These are phyloP conservation scores for Tupaia chinensis DNA, from an alignment of 2,113 vertebrate species.

Conservation along the genomic window DNA sequence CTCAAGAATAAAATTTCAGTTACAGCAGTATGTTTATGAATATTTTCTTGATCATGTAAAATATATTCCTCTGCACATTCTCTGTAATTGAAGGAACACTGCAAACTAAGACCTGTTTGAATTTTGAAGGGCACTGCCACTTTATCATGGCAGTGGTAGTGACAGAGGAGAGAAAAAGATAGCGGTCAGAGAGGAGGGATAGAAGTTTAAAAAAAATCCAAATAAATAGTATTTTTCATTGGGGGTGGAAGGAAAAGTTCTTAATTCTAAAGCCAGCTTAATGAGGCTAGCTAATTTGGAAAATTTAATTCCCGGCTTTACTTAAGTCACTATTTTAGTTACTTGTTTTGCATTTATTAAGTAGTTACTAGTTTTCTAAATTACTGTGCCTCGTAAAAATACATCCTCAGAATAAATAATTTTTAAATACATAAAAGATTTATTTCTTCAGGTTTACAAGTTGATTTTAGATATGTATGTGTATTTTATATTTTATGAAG, in stretches of 20 bases:
- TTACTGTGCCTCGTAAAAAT: background rate
- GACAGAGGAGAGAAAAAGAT: background rate
- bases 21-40: background rate
- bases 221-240: background rate
- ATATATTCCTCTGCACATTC: background rate
- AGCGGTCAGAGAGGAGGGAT: background rate
- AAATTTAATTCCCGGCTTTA: background rate
- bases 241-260: background rate
- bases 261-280: background rate
- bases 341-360: background rate
- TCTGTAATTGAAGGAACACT: background rate
- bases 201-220: background rate
- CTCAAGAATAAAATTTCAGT: background rate
- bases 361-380: background rate
- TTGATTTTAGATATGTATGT: conserved; percentile 15
- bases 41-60: background rate
- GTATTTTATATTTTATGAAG: conserved; percentile 12
- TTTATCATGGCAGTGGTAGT: background rate
- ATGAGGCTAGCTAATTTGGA: background rate
- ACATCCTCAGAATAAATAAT: background rate
- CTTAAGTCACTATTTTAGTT: background rate
- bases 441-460: background rate
- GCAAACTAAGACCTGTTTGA: background rate
- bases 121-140: background rate
- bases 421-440: background rate